Conservation (phyloP, 2,113 vertebrate genomes). For the Stictonetta naevosa region DNA sequence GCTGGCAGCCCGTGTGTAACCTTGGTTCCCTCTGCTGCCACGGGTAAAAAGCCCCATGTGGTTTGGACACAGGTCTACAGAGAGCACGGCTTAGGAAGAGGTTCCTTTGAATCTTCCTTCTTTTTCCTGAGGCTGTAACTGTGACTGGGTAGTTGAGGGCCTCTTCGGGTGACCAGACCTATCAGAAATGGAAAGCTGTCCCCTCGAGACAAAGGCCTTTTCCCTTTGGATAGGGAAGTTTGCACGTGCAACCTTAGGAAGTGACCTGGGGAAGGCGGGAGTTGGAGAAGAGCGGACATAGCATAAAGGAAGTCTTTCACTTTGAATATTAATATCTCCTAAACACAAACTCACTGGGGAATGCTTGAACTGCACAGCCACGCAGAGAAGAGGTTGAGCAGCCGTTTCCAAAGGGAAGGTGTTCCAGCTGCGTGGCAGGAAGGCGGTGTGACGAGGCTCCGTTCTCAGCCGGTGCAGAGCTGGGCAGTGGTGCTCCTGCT, state of each 20-base stretch:
- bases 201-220: neutral
- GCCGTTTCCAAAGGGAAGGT: neutral
- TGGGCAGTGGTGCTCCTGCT: too few species aligned
- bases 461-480: neutral
- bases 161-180: neutral
- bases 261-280: neutral
- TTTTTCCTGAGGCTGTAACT: neutral
- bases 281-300: neutral
- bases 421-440: neutral
- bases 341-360: neutral
- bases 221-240: neutral
- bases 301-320: neutral
- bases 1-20: neutral
- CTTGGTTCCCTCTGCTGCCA: neutral
- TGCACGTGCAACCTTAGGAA: accelerated
- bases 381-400: neutral
- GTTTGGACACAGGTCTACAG: neutral
- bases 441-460: accelerated
- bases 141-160: neutral
- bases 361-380: neutral
- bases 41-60: neutral
- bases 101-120: neutral
- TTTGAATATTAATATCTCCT: neutral
- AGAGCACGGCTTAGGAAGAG: neutral
- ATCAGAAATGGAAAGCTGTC: accelerated